Percentiles rank a stretch among this genome's conserved stretches.
phyloP scores from a whole-genome alignment of 1,140 invertebrate genomes.

The Saxidomus purpurata region DNA sequence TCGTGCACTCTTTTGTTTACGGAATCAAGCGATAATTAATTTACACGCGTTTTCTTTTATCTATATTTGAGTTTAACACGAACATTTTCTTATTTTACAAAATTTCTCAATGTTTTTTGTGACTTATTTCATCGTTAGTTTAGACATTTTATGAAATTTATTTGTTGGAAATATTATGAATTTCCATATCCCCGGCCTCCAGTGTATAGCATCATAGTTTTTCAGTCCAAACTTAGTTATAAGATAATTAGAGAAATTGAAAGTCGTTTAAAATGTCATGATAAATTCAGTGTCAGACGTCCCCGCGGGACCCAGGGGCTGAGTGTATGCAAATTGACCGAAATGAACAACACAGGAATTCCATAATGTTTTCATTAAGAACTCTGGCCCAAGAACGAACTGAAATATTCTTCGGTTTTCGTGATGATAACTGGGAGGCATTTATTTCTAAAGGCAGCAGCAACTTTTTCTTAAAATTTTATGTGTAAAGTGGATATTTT shows the following conservation, averaged over 20 bases:
- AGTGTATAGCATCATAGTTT: constrained; percentile 26
- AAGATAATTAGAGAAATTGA: constrained; percentile 59
- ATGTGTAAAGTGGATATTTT: no score
- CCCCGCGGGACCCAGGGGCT: constrained; percentile 27
- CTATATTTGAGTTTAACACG: constrained; percentile 50
- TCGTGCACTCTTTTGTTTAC: neutral
- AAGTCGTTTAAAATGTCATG: constrained; percentile 64
- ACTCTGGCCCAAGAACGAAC: neutral
- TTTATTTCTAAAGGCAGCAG: no score
- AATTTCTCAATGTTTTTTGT: constrained; percentile 8
- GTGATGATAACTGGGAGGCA: no score
- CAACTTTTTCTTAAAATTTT: no score
- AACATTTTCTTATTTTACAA: constrained; percentile 22
- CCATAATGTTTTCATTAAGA: constrained; percentile 19
- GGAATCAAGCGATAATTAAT: neutral
- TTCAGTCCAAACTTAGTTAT: constrained; percentile 30
- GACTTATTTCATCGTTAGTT: constrained; percentile 11
- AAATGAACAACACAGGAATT: constrained; percentile 26
- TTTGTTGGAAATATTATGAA: constrained; percentile 5
- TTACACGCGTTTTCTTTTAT: constrained; percentile 14
- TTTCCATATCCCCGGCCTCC: constrained; percentile 20
- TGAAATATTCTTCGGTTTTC: neutral
- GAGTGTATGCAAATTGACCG: constrained; percentile 34
- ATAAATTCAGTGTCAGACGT: constrained; percentile 53
- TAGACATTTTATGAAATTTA: constrained; percentile 51